Base-by-base conservation (phyloP, 2,113 vertebrate species). In the Gasterosteus aculeatus region DNA sequence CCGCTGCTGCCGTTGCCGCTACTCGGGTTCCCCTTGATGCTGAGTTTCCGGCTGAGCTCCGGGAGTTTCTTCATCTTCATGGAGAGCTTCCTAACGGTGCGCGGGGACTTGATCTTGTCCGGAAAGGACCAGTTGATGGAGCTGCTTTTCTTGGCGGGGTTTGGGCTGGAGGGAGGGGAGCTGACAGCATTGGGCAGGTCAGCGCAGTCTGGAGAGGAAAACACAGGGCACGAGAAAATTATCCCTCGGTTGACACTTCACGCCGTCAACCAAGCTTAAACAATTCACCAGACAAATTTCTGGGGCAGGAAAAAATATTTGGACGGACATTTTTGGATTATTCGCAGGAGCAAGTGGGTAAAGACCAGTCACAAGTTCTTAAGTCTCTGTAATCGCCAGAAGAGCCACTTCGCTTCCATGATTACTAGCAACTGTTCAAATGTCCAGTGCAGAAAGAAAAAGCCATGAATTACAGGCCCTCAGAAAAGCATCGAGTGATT, bases 41-140 rank as follows among this genome's bases (percentile, higher is more conserved):
- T 97, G 82, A 97, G 93, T 82, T 99, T 99, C 47, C 97, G 94
- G 84, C 98, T 99, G 15, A 99, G 95, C 78, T 99, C 98, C 16
- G 98, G 98, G 60, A 99, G 95, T 80, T 95, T 99, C 89, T 96
- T 99, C 97, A 99, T 99, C 91, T 96, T 99, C 96, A 99, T 98
- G 46, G 98, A 99, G 83, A 99, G 95, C 86, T 99, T 99, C 78
- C 98, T 95, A 67, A 99, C 97, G 0, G 97, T 99, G 75, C 96
- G 94, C 2, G 98, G 98, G 77, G 98, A 99, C 89, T 98, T 99
- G 84, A 99, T 99, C 94, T 95, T 98, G 81, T 99, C 98, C 1
- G 97, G 98, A 59, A 99, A 97, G 79, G 97, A 96, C 98, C 98
- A 99, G 89, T 95, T 98, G 88, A 99, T 96, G 26, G 97, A 95